phyloP scores from a whole-genome alignment of 2,888 invertebrate genomes.

The Dasypogon diadema region DNA sequence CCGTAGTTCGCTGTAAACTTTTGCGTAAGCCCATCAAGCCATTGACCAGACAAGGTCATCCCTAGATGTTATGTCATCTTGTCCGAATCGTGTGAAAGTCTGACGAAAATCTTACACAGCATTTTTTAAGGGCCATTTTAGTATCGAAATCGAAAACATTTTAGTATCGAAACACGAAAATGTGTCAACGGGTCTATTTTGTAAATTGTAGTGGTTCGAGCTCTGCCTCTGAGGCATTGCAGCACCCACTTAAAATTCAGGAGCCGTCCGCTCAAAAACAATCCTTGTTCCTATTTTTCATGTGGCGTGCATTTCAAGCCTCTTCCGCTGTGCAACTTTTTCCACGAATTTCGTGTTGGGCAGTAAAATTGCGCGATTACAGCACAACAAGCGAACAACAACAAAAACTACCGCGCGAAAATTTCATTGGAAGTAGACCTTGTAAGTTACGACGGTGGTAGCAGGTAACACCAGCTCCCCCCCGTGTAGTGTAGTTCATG shows the following conservation, averaged over 20 bases:
- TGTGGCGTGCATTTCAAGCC: constrained; percentile 35
- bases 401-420: neutral
- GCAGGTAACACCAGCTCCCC: neutral
- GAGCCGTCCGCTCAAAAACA: constrained; percentile 12
- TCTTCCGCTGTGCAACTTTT: constrained; percentile 36
- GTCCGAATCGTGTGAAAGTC: too few species aligned
- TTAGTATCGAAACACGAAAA: neutral
- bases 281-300: constrained; percentile 41
- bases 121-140: too few species aligned
- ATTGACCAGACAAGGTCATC: constrained; percentile 30
- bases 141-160: too few species aligned
- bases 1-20: constrained; percentile 1
- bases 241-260: constrained; percentile 19
- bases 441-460: constrained; percentile 21
- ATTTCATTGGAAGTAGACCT: constrained; percentile 44
- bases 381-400: constrained; percentile 7
- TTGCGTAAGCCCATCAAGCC: constrained; percentile 3
- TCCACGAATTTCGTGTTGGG: constrained; percentile 7
- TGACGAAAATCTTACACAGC: too few species aligned
- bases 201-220: neutral
- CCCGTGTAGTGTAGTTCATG: neutral
- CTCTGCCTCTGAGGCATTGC: neutral
- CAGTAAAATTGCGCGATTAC: constrained; percentile 18
- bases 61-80: neutral
- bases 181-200: neutral